These are phyloP conservation scores for Ia io DNA, from an alignment of 2,113 vertebrate species.

Conservation along the genomic window DNA sequence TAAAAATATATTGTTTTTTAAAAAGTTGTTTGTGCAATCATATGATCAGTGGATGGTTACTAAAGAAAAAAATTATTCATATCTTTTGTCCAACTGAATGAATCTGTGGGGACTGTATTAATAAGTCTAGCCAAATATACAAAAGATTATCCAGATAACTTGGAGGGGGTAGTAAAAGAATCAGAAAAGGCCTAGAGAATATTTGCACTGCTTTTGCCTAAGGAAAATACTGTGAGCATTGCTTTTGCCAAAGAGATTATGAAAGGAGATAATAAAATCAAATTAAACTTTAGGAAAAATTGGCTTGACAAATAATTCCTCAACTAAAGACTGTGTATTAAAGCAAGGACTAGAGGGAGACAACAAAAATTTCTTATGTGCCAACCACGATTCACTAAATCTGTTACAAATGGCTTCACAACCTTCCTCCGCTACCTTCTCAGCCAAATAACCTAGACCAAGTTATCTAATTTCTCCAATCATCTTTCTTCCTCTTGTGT, in stretches of 20 bases:
- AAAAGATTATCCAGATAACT: neutral
- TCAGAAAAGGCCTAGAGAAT: neutral
- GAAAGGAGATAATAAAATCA: slow-evolving; percentile 38
- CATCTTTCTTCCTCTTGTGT: neutral
- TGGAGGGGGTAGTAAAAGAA: neutral
- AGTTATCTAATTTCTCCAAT: neutral
- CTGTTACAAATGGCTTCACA: neutral
- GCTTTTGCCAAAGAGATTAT: slow-evolving; percentile 29
- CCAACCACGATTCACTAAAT: neutral
- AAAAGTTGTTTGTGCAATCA: neutral
- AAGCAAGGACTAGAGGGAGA: neutral
- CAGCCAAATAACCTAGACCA: neutral
- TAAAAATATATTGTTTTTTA: too few relatives aligned
- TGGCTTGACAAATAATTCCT: slow-evolving; percentile 23
- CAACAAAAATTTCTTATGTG: neutral
- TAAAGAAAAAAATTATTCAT: neutral
- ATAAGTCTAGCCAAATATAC: neutral
- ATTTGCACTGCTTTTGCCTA: neutral
- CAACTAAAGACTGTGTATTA: neutral
- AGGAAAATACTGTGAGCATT: neutral
- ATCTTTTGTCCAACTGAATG: neutral
- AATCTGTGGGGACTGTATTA: neutral
- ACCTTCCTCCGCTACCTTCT: neutral
- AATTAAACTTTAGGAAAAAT: slow-evolving; percentile 25
- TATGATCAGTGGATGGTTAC: neutral